phyloP scores from a whole-genome alignment of 2,888 invertebrate genomes.

The Callinectes sapidus region DNA sequence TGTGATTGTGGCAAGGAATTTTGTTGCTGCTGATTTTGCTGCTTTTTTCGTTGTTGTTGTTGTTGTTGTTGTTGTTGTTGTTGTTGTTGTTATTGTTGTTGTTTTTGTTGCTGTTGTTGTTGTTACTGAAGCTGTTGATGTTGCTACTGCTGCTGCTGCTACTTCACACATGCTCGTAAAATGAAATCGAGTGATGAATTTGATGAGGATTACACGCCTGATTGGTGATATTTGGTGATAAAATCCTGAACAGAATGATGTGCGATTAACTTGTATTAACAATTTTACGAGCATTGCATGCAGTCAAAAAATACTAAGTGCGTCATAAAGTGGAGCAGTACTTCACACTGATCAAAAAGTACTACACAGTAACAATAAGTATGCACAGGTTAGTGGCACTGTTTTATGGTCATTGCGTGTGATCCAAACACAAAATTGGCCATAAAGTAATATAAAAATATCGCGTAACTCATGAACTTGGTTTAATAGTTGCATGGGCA shows the following conservation, averaged over 20 bases:
- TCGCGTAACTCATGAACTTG: neutral
- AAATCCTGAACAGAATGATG: neutral
- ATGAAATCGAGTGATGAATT: neutral
- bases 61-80: no score
- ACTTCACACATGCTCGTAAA: neutral
- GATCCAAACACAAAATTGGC: neutral
- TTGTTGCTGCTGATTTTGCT: neutral
- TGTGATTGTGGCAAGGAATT: neutral
- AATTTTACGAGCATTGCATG: neutral
- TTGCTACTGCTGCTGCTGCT: neutral
- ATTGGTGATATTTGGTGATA: neutral
- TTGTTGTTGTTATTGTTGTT: neutral
- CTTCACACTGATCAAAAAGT: no score
- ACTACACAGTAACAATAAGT: no score
- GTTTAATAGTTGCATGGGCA: neutral
- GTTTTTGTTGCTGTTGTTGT: neutral
- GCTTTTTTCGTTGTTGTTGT: no score
- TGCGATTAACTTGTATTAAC: neutral
- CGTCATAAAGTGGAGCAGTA: no score
- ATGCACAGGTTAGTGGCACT: neutral
- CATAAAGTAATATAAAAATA: neutral
- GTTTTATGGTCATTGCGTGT: neutral
- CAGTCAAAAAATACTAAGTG: neutral
- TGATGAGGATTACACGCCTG: neutral
- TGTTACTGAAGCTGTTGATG: no score